A percentile compares a stretch with the other conserved stretches of the same genome.
Conservation (phyloP, 2,113 vertebrate species). For the Sinocyclocheilus rhinocerous region DNA sequence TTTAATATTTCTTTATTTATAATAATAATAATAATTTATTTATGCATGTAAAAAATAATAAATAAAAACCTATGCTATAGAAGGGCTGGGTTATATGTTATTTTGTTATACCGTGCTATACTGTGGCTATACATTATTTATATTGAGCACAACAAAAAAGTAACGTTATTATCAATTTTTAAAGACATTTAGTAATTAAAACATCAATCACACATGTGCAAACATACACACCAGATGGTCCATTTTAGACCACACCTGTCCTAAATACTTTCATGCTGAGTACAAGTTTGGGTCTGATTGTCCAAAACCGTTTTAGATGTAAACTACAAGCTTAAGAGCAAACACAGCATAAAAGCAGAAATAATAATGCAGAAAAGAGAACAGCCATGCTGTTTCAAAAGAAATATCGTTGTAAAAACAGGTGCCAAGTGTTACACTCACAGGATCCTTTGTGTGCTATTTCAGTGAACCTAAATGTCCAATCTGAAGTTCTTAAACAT, state of each 20-base stretch:
- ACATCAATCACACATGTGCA: too few relatives aligned
- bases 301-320: conserved; percentile 18
- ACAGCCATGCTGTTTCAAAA: conserved; percentile 44
- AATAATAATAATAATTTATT: too few relatives aligned
- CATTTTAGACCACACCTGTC: conserved; percentile 4
- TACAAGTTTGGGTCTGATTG: background rate
- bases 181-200: too few relatives aligned
- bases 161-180: background rate
- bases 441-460: conserved; percentile 10
- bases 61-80: background rate
- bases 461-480: conserved; percentile 57
- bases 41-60: too few relatives aligned
- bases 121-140: background rate
- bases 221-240: background rate
- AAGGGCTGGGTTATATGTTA: background rate
- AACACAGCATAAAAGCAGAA: conserved; percentile 48
- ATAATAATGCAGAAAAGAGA: conserved; percentile 37
- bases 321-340: conserved; percentile 24
- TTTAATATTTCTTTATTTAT: too few relatives aligned
- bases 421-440: conserved; percentile 18
- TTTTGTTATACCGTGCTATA: background rate
- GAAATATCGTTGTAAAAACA: background rate
- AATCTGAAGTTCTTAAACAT: conserved; percentile 26
- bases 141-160: background rate
- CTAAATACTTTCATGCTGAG: conserved; percentile 13